Conservation (phyloP, 1,140 invertebrate genomes). For the Cherax destructor region DNA sequence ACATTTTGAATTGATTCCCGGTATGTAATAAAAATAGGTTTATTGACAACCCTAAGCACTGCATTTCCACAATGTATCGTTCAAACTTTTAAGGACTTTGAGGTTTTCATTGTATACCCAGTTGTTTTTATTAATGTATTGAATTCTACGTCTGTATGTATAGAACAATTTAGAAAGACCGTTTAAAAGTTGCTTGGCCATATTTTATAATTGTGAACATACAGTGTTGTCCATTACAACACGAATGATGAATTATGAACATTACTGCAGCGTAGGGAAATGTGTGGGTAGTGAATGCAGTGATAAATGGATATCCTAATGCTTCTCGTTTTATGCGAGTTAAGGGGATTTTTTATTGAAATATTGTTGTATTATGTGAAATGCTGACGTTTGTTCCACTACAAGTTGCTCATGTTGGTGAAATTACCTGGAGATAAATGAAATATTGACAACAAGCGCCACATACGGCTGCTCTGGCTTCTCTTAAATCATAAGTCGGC, state of each 20-base stretch:
- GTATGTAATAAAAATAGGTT: slow-evolving; percentile 64
- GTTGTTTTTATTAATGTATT: slow-evolving; percentile 6
- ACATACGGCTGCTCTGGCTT: too few species aligned
- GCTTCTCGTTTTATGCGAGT: slow-evolving; percentile 51
- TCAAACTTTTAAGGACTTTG: slow-evolving; percentile 37
- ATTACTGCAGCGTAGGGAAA: not conserved
- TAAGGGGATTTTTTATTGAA: slow-evolving; percentile 57
- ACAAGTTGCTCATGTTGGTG: not conserved
- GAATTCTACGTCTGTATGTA: not conserved
- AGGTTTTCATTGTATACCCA: not conserved
- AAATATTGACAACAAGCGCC: not conserved
- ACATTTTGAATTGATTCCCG: slow-evolving; percentile 60
- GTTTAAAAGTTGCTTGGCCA: not conserved
- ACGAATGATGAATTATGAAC: slow-evolving; percentile 19
- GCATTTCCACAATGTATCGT: slow-evolving; percentile 49
- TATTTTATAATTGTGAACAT: not conserved
- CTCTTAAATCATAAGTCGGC: too few species aligned
- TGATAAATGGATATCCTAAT: slow-evolving; percentile 68
- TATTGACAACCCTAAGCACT: slow-evolving; percentile 63
- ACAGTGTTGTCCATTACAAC: not conserved
- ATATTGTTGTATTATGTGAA: slow-evolving; percentile 33
- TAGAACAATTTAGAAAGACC: not conserved
- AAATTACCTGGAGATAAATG: not conserved
- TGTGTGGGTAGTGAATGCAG: slow-evolving; percentile 44
- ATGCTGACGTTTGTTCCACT: not conserved